Base-by-base conservation (phyloP, 1,140 invertebrate genomes). In the Pinna nobilis region DNA sequence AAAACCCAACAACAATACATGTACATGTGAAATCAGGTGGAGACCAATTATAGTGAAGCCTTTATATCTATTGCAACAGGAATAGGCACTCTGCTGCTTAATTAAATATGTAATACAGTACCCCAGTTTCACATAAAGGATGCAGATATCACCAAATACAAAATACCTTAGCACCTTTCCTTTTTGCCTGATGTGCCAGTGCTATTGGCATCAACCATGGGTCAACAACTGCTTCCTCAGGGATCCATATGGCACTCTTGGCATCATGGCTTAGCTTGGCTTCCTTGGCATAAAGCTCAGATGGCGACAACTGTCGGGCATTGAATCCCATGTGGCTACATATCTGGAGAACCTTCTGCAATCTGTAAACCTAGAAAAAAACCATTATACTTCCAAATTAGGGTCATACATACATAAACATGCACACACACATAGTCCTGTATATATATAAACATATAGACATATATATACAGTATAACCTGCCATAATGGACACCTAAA, bases 171-270 rank as follows among this genome's bases (percentile, higher is more conserved):
- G 77, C 78, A 0, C 77, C 80, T 33, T 77, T 77, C 23, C 55
- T 64, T 33, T 53, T 72, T 11, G 83, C 77, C 69, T 83, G 74
- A 33, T 83, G 76, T 1, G 73, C 76, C 18, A 85, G 32, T 4
- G 66, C 32, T 25, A 82, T 47, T 1, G 81, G 76, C 7, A 77
- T 76, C 25, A 82, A 44, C 74, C 78, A 81, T 3, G 84, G 79
- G 41, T 85, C 84, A 0, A 82, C 47, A 11, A 84, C 70, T 7
- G 70, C 65, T 59, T 85, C 84, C 15, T 60, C 70, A 4, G 84
- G 84, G 35, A 85, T 85, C 64, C 64, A 78, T 6, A 85, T 37
- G 13, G 77, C 84, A 20, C 78, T 78, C 13, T 69, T 28, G 0
- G 79, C 81, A 1, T 53, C 44, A 15, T 25, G 28, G 4, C 44